Evolutionary conservation across 1,140 invertebrate species (phyloP), one percentile per base, ranked within the genome.

Genomic region (Dinothrombium tinctorium): DNA sequence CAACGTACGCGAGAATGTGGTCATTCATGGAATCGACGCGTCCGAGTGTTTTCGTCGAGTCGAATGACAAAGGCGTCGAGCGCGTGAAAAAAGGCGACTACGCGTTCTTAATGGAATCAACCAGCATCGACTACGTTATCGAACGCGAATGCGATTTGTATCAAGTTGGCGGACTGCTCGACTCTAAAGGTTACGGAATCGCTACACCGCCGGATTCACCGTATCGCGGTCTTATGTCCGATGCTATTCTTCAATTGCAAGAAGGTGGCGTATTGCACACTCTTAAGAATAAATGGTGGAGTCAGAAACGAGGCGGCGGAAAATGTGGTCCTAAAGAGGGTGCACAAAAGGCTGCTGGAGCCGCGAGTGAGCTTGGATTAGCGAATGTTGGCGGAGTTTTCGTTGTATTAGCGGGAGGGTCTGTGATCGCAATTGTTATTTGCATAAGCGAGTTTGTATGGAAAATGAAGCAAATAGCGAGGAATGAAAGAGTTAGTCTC

Each of bases 21-120:
- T 67, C 72, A 11, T 69, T 76, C 35, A 96, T 86, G 80, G 65
- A 68, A 40, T 68, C 74, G n/a, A 66, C 73, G 0, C 65, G 72
- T 32, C 82, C 83, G 0, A 68, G 68, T 0, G 82, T 87, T 0
- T 87, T 84, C 48, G 74, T 77, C 1, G 65, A 67, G 20, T 69
- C 59, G 15, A 87, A 84, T 47, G 63, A 69, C 12, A 81, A 86
- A 54, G 90, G 89, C 1, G 76, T 87, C 0, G 70, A 78, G 47
- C 62, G 77, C n/a, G 84, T 90, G 0, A 51, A 68, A 4, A 72
- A 71, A 43, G 46, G 69, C 1, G 73, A 75, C 41, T 84, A 78
- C 52, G 78, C 78, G 2, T 87, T 84, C 56, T 62, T 89, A 8
- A 86, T 87, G 79, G 79, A 84, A 56, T 81, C 76, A 0, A 72